Evolutionary conservation across 2,888 invertebrate genomes (phyloP).

Genomic region (Erynnis tages): DNA sequence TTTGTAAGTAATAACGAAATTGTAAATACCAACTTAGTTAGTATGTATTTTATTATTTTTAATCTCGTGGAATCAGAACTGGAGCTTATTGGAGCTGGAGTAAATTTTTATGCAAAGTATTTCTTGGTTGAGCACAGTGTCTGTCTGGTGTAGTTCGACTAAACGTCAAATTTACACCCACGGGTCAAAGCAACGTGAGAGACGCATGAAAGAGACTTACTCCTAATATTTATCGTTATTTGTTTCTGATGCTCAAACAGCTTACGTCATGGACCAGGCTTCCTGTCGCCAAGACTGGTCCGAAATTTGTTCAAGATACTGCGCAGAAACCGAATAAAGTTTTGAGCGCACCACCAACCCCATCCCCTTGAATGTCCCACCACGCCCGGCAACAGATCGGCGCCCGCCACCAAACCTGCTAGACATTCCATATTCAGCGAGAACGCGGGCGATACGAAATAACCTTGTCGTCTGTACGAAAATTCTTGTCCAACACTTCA

Average conservation of each 20-base stretch:
- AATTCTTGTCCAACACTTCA: slow-evolving; percentile 19
- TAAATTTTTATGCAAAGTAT: too few species aligned
- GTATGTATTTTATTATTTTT: too few species aligned
- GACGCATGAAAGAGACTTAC: slow-evolving; percentile 11
- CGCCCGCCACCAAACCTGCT: slow-evolving; percentile 13
- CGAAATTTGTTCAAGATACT: slow-evolving; percentile 42
- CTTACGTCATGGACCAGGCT: slow-evolving; percentile 48
- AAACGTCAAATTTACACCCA: neutral
- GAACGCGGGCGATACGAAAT: neutral
- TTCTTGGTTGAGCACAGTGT: neutral
- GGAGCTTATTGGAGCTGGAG: too few species aligned
- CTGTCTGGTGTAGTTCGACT: neutral
- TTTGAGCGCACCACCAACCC: slow-evolving; percentile 45
- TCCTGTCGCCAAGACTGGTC: slow-evolving; percentile 42
- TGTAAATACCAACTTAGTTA: too few species aligned
- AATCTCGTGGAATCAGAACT: too few species aligned
- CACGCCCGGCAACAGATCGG: slow-evolving; percentile 40
- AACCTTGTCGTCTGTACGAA: neutral
- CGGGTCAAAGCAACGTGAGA: neutral
- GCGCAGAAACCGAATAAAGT: slow-evolving; percentile 43
- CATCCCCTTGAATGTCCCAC: slow-evolving; percentile 35
- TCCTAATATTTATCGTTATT: slow-evolving; percentile 30
- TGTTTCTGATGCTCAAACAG: slow-evolving; percentile 36
- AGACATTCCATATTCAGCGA: slow-evolving; percentile 22
- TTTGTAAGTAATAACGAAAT: too few species aligned